phyloP scores from a whole-genome alignment of 2,113 vertebrate species.

The Pollimyrus isidori region DNA sequence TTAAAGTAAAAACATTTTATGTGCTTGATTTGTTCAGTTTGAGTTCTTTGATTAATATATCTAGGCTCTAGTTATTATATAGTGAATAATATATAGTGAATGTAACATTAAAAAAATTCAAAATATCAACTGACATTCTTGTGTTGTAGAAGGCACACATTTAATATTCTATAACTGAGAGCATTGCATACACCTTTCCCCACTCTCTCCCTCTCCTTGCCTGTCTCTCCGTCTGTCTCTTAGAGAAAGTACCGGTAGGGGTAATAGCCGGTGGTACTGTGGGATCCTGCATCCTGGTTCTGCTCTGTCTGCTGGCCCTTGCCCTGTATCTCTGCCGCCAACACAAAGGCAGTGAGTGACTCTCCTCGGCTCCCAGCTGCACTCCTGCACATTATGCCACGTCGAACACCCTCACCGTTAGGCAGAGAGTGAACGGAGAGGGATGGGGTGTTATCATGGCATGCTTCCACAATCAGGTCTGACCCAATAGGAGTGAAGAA shows the following conservation, averaged over 20 bases:
- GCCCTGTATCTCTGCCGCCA: slow-evolving; percentile 85
- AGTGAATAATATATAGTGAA: neutral
- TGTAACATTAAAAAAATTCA: neutral
- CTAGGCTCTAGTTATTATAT: neutral
- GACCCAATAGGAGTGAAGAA: neutral
- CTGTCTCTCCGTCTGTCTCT: neutral
- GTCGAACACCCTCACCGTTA: neutral
- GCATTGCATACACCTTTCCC: neutral
- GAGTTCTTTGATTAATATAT: neutral
- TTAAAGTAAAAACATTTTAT: neutral
- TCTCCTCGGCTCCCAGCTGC: neutral
- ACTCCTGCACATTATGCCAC: neutral
- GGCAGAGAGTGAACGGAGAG: neutral
- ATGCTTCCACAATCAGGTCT: neutral
- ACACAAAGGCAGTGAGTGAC: slow-evolving; percentile 90
- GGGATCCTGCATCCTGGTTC: slow-evolving; percentile 69
- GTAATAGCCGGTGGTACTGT: slow-evolving; percentile 80
- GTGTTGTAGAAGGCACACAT: neutral
- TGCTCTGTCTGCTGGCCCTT: slow-evolving; percentile 68
- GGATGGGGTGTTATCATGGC: neutral
- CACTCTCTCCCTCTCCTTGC: neutral
- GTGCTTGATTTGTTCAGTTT: neutral
- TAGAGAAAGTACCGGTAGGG: slow-evolving; percentile 81
- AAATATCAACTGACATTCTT: neutral
- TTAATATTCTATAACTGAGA: neutral